Percentiles rank a stretch among this genome's conserved stretches.
These are phyloP conservation scores for Ceratina australensis DNA, from an alignment of 1,140 invertebrate genomes.

Conservation along the genomic window DNA sequence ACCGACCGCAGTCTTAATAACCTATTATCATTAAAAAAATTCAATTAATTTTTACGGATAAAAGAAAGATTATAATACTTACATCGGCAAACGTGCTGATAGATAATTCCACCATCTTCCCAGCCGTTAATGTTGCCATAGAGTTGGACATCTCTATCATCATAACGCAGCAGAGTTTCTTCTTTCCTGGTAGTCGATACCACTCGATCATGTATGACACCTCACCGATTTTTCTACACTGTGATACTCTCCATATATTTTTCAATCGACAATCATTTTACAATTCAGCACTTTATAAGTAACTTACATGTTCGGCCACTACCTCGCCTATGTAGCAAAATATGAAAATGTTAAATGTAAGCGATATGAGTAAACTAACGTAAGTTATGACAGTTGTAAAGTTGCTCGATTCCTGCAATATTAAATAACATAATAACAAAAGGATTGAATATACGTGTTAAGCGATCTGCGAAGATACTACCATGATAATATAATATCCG, in stretches of 20 bases:
- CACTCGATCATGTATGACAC: slow-evolving; percentile 50
- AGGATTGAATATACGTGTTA: background rate
- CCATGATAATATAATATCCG: slow-evolving; percentile 51
- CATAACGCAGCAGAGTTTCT: slow-evolving; percentile 48
- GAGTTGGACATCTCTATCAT: slow-evolving; percentile 59
- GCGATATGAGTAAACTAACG: slow-evolving; percentile 44
- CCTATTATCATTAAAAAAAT: background rate
- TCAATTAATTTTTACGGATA: background rate
- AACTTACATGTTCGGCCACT: slow-evolving; percentile 54
- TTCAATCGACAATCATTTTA: background rate
- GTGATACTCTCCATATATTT: background rate
- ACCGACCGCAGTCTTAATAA: slow-evolving; percentile 30
- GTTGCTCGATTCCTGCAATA: slow-evolving; percentile 56
- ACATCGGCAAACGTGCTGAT: slow-evolving; percentile 57
- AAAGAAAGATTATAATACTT: background rate
- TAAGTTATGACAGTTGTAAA: slow-evolving; percentile 42
- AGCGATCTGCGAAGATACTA: slow-evolving; percentile 1
- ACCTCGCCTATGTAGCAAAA: slow-evolving; percentile 66
- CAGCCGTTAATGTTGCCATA: slow-evolving; percentile 53
- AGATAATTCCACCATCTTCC: slow-evolving; percentile 49
- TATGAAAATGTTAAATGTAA: slow-evolving; percentile 65
- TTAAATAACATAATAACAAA: background rate
- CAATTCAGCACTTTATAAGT: slow-evolving; percentile 2
- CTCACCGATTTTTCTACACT: slow-evolving; percentile 58
- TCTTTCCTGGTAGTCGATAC: slow-evolving; percentile 51